These are phyloP conservation scores for Forficula auricularia DNA, from an alignment of 1,140 invertebrate genomes.

Conservation along the genomic window DNA sequence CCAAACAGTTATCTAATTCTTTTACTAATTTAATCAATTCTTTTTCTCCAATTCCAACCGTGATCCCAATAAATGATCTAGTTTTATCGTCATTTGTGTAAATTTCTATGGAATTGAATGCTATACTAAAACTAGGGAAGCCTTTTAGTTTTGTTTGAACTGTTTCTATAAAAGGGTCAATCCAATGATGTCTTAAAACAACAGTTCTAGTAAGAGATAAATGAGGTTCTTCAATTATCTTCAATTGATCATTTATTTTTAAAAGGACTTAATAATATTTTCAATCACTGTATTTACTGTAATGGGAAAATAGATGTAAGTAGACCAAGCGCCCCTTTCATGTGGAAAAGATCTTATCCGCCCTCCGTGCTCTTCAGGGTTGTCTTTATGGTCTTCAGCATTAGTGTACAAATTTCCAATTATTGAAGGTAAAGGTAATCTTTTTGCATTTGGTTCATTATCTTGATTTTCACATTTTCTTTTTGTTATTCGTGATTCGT, in stretches of 20 bases:
- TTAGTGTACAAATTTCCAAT: neutral
- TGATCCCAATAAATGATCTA: slow-evolving; percentile 52
- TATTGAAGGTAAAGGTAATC: slow-evolving; percentile 8
- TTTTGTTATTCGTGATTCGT: too few species aligned
- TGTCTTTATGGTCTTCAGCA: slow-evolving; percentile 25
- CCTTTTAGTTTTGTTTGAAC: slow-evolving; percentile 15
- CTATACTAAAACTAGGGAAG: slow-evolving; percentile 15
- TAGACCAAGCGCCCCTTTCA: slow-evolving; percentile 65
- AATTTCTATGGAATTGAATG: slow-evolving; percentile 36
- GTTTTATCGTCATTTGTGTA: slow-evolving; percentile 56
- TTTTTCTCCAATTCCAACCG: slow-evolving; percentile 31
- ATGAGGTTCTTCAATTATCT: slow-evolving; percentile 33
- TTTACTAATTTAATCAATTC: slow-evolving; percentile 31
- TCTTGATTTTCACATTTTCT: too few species aligned
- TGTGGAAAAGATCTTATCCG: slow-evolving; percentile 51
- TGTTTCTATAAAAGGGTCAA: slow-evolving; percentile 34
- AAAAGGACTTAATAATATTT: too few species aligned
- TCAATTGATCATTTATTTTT: too few species aligned
- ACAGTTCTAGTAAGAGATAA: slow-evolving; percentile 44
- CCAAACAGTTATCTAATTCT: slow-evolving; percentile 37
- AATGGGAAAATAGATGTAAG: slow-evolving; percentile 49
- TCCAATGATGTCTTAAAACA: slow-evolving; percentile 47
- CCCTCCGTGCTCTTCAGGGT: slow-evolving; percentile 42
- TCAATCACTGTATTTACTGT: too few species aligned
- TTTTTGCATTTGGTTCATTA: too few species aligned